Evolutionary conservation across 1,140 invertebrate genomes (phyloP), one percentile per base, ranked within the genome.

Genomic region (Solenopsis invicta): DNA sequence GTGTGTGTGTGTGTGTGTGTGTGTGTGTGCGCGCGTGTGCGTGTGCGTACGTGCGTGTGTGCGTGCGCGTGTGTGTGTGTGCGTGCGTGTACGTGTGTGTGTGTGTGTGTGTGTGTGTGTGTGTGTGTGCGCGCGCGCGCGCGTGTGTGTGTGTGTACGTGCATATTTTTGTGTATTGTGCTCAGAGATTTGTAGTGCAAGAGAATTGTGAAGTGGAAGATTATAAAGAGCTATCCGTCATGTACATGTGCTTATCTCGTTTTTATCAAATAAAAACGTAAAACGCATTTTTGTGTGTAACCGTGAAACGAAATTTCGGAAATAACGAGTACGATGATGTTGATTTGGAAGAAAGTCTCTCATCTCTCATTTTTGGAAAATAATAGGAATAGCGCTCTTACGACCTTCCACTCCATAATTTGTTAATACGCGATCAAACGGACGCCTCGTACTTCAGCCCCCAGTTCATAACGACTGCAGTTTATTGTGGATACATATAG

Each of bases 121-220:
- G 56, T 78, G n/a, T 74, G 29, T 66, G 37, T 78, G n/a, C n/a
- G n/a, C n/a, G n/a, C n/a, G n/a, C 41, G 54, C 67, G 67, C 67
- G 37, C 16, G 48, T 72, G n/a, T n/a, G n/a, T n/a, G n/a, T n/a
- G n/a, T n/a, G n/a, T 72, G 13, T 71, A 34, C 2, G 18, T 76
- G 34, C 21, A 8, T 56, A 21, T 56, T 9, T 56, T 13, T 41
- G 37, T 69, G 10, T 34, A 4, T 41, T 41, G 37, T 69, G 18
- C 34, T 21, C 50, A 54, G 52, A 74, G 80, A 84, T 37, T 74
- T 75, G 69, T 50, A 61, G 12, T 67, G 80, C 67, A 37, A 16
- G 52, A 34, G 74, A 34, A 74, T 75, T 18, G 41, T 61, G 41
- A n/a, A 37, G 41, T 74, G 67, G 67, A 82, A 82, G n/a, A 82